Conservation (phyloP, 2,888 invertebrate genomes). For the Synergus japonicus region DNA sequence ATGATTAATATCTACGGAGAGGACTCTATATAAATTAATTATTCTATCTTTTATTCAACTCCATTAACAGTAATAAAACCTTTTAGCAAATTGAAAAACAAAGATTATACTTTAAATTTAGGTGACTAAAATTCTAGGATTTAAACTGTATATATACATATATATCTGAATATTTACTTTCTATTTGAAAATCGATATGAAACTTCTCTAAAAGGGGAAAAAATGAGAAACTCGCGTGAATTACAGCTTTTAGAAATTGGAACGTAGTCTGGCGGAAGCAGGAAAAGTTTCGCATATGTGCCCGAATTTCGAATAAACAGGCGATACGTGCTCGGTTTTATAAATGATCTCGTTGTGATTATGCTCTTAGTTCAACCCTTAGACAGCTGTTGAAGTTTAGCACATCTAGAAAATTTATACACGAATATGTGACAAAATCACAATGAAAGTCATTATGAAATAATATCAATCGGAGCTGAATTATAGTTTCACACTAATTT, state of each 20-base stretch:
- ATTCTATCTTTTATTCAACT: too few species aligned
- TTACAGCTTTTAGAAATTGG: conserved; percentile 36
- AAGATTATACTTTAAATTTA: too few species aligned
- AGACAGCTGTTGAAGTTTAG: conserved; percentile 22
- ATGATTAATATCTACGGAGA: too few species aligned
- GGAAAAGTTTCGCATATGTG: conserved; percentile 55
- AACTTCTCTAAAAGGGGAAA: neutral
- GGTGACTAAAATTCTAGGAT: neutral
- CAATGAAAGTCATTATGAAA: too few species aligned
- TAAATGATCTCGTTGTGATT: conserved; percentile 58
- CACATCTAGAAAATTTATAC: conserved; percentile 25
- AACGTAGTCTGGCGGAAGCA: conserved; percentile 35
- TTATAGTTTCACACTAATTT: too few species aligned
- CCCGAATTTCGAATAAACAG: conserved; percentile 66
- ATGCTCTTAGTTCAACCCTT: conserved; percentile 16
- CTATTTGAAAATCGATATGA: conserved; percentile 5
- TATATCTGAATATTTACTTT: neutral
- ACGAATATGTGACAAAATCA: neutral
- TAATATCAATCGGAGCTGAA: too few species aligned
- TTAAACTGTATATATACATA: neutral
- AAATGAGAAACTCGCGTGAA: neutral
- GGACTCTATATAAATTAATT: too few species aligned
- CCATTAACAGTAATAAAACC: too few species aligned
- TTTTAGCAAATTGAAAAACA: too few species aligned
- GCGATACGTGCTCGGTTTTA: conserved; percentile 64